phyloP scores from a whole-genome alignment of 2,888 invertebrate species.

The Tribolium freemani region DNA sequence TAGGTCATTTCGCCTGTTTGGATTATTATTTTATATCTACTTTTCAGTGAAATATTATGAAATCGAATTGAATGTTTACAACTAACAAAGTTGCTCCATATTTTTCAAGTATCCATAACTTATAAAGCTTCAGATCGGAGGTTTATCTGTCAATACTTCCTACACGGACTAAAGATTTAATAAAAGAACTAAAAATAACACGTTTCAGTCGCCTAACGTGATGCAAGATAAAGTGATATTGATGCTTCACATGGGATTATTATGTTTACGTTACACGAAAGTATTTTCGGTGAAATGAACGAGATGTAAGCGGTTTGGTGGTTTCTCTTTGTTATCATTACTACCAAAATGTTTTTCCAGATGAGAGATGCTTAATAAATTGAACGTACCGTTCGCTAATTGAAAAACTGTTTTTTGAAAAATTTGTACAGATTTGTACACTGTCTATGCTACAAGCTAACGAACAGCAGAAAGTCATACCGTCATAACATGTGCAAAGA shows the following conservation, averaged over 20 bases:
- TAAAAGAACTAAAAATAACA: slow-evolving; percentile 17
- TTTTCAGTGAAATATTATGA: neutral
- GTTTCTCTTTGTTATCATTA: neutral
- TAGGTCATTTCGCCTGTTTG: neutral
- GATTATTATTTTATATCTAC: neutral
- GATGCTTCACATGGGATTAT: slow-evolving; percentile 17
- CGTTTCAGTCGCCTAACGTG: neutral
- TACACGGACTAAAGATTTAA: neutral
- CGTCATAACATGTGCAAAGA: too few relatives aligned
- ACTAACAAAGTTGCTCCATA: neutral
- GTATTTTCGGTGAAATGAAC: slow-evolving; percentile 8
- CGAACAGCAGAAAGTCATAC: too few relatives aligned
- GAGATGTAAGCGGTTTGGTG: neutral
- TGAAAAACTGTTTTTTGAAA: too few relatives aligned
- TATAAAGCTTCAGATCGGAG: neutral
- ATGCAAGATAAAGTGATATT: slow-evolving; percentile 22
- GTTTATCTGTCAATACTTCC: neutral
- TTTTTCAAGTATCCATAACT: neutral
- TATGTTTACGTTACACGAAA: slow-evolving; percentile 15
- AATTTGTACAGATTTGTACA: too few relatives aligned
- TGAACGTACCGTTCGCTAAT: neutral
- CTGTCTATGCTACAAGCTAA: too few relatives aligned
- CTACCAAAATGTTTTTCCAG: neutral
- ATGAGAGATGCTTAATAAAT: neutral
- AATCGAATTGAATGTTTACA: neutral